Percentiles rank a stretch among this genome's conserved stretches.
These are phyloP conservation scores for Globodera ellingtonae DNA, from an alignment of 1,140 invertebrate genomes.

Conservation along the genomic window DNA sequence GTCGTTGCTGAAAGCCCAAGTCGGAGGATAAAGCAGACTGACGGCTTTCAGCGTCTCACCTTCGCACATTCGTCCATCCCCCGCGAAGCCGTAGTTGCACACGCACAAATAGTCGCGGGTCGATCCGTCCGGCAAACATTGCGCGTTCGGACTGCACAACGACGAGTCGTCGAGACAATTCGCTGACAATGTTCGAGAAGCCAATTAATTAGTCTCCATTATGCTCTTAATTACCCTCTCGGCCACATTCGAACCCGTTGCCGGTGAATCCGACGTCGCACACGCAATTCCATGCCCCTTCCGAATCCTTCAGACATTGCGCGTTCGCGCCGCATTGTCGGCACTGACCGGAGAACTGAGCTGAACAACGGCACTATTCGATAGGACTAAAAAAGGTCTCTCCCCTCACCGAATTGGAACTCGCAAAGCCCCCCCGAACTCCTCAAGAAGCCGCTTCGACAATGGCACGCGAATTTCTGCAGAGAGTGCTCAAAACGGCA, in stretches of 20 bases:
- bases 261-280: slow-evolving; percentile 42
- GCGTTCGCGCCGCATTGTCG: slow-evolving; percentile 32
- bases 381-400: not conserved
- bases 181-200: not conserved
- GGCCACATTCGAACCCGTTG: slow-evolving; percentile 35
- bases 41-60: slow-evolving; percentile 44
- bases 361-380: slow-evolving; percentile 11
- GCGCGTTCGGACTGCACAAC: slow-evolving; percentile 65
- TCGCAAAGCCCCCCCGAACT: not conserved
- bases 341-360: slow-evolving; percentile 4
- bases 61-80: slow-evolving; percentile 67
- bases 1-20: slow-evolving; percentile 5
- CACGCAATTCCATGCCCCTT: slow-evolving; percentile 32
- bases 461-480: slow-evolving; percentile 48
- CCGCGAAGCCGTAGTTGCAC: slow-evolving; percentile 67
- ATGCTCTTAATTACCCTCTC: slow-evolving; percentile 7
- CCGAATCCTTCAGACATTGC: slow-evolving; percentile 21
- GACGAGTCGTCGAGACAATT: slow-evolving; percentile 57
- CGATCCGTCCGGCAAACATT: slow-evolving; percentile 64
- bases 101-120: slow-evolving; percentile 65
- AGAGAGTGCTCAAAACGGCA: slow-evolving; percentile 30
- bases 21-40: not conserved
- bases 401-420: not conserved
- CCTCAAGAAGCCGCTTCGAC: slow-evolving; percentile 34
- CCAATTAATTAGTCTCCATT: not conserved